Evolutionary conservation across 2,113 vertebrate genomes (phyloP).

Genomic region (Anas platyrhynchos): DNA sequence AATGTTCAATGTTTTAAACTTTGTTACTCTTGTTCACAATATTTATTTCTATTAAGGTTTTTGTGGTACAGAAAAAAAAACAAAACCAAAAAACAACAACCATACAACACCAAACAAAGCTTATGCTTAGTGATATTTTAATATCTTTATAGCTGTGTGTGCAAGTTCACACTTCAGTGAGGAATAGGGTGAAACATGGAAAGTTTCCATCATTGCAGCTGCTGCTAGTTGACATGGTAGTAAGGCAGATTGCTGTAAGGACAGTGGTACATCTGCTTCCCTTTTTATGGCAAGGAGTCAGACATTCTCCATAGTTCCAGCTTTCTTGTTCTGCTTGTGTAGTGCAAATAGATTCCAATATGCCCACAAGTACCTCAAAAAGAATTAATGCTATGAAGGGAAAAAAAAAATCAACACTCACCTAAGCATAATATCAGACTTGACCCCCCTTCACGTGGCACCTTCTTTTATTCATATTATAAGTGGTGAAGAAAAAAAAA

Average conservation of each 20-base stretch:
- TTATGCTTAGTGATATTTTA: not conserved
- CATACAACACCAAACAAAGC: not conserved
- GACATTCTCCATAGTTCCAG: not conserved
- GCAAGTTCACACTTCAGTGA: not conserved
- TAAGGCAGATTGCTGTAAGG: slow-evolving; percentile 6
- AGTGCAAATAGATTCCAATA: not conserved
- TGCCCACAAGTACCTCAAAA: not conserved
- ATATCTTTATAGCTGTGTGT: not conserved
- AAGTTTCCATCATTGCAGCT: slow-evolving; percentile 51
- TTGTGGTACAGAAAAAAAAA: not conserved
- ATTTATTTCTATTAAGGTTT: not conserved
- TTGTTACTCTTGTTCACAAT: not conserved
- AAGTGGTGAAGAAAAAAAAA: not conserved
- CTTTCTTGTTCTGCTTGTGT: not conserved
- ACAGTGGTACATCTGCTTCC: slow-evolving; percentile 36
- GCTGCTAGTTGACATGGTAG: slow-evolving; percentile 11
- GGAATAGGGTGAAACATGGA: not conserved
- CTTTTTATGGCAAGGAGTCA: slow-evolving; percentile 31
- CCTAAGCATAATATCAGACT: not conserved
- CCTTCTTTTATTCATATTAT: not conserved
- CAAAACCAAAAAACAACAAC: too few species aligned
- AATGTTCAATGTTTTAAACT: not conserved
- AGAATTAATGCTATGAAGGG: not conserved
- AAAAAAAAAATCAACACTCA: not conserved
- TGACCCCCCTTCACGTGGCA: not conserved